Evolutionary conservation across 2,797 vertebrate species (phyloP).

Genomic region (Sebastes steindachneri): DNA sequence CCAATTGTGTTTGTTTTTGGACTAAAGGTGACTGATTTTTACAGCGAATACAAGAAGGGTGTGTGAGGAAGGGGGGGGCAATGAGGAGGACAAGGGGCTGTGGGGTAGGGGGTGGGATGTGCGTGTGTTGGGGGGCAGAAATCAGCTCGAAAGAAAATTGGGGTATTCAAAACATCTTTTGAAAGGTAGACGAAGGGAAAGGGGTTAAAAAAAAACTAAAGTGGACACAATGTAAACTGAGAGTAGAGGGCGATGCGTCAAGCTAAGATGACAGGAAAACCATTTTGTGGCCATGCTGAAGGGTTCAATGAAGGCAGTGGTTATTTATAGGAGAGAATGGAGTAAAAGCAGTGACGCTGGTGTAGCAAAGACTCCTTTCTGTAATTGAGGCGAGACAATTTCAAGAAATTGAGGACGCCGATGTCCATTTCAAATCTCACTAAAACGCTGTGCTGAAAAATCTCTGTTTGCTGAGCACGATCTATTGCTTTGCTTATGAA

Average conservation of each 20-base stretch:
- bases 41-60: constrained; percentile 78
- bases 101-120: constrained; percentile 63
- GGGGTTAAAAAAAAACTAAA: constrained; percentile 42
- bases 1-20: constrained; percentile 32
- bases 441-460: constrained; percentile 14
- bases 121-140: constrained; percentile 59
- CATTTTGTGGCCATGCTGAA: constrained; percentile 74
- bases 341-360: constrained; percentile 35
- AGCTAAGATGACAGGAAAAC: constrained; percentile 75
- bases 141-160: constrained; percentile 69
- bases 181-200: constrained; percentile 26
- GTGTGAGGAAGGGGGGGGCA: constrained; percentile 69
- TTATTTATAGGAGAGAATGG: constrained; percentile 68
- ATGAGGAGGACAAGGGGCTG: constrained; percentile 65
- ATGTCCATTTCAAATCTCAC: constrained; percentile 48
- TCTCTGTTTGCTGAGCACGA: constrained; percentile 44
- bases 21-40: constrained; percentile 47
- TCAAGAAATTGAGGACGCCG: constrained; percentile 33
- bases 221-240: constrained; percentile 57
- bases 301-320: constrained; percentile 60
- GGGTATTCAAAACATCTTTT: constrained; percentile 62
- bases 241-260: constrained; percentile 67
- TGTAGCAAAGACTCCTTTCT: constrained; percentile 20
- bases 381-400: constrained; percentile 19
- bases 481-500: constrained; percentile 58